A percentile compares a stretch with the other conserved stretches of the same genome.
Conservation (phyloP, 2,797 vertebrate species). For the Phrynocephalus guinanensis region DNA sequence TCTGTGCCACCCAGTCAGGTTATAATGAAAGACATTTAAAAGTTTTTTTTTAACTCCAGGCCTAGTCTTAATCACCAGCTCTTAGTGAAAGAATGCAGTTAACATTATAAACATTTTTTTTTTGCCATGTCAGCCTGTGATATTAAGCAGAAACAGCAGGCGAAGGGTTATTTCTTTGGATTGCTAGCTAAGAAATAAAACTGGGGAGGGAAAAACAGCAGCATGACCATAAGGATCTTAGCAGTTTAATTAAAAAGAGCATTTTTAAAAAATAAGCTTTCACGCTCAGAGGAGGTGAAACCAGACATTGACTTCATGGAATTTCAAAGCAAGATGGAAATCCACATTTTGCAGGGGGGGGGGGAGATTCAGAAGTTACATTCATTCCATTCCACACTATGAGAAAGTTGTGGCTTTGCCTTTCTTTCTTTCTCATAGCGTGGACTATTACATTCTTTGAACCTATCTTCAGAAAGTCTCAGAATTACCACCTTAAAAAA, state of each 20-base stretch:
- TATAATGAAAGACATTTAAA: constrained; percentile 60
- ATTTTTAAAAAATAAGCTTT: constrained; percentile 52
- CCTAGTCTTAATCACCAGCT: constrained; percentile 51
- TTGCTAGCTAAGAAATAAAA: constrained; percentile 53
- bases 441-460: background rate
- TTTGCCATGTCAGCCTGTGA: constrained; percentile 49
- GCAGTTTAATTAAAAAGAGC: constrained; percentile 56
- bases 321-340: constrained; percentile 42
- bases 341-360: background rate
- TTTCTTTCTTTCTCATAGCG: background rate
- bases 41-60: constrained; percentile 57
- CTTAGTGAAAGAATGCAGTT: constrained; percentile 59
- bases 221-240: constrained; percentile 53
- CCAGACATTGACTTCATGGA: constrained; percentile 20
- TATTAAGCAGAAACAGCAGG: constrained; percentile 65
- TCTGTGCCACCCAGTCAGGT: constrained; percentile 64
- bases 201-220: constrained; percentile 35
- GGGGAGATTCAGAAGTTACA: background rate
- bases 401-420: constrained; percentile 17
- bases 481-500: background rate
- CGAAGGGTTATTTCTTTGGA: constrained; percentile 38
- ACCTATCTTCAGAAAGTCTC: background rate
- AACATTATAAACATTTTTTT: constrained; percentile 60
- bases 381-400: background rate
- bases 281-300: constrained; percentile 44